Evolutionary conservation across 1,140 invertebrate genomes (phyloP).

Genomic region (Mycetomoellerius zeteki): DNA sequence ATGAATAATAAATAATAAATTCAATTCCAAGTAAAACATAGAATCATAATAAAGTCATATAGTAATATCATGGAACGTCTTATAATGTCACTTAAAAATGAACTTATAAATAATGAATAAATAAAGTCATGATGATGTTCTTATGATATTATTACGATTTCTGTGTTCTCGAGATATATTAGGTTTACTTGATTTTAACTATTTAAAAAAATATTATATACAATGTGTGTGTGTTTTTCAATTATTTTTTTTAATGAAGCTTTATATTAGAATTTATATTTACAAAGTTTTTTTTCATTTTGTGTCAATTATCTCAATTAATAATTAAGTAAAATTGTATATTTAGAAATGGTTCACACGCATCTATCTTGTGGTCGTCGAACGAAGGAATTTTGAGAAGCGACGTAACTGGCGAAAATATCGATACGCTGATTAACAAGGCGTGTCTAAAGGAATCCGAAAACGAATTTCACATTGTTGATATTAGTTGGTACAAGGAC

Average conservation of each 20-base stretch:
- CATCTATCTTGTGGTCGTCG: slow-evolving; percentile 91
- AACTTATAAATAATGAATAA: too few relatives aligned
- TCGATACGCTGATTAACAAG: slow-evolving; percentile 89
- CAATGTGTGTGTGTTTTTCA: background rate
- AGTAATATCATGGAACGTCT: too few relatives aligned
- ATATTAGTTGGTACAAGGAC: slow-evolving; percentile 91
- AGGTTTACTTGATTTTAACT: background rate
- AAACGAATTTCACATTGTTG: slow-evolving; percentile 88
- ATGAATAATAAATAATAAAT: background rate
- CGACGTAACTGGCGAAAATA: slow-evolving; percentile 91
- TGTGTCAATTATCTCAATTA: background rate
- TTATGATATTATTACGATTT: too few relatives aligned
- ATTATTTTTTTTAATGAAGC: background rate
- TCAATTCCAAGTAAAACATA: too few relatives aligned
- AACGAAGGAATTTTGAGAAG: slow-evolving; percentile 91
- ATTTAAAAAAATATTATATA: background rate
- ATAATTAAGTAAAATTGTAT: slow-evolving; percentile 4
- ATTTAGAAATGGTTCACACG: slow-evolving; percentile 84
- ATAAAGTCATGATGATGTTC: too few relatives aligned
- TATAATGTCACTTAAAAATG: too few relatives aligned
- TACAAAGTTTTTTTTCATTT: background rate
- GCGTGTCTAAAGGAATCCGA: slow-evolving; percentile 85
- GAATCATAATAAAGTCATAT: too few relatives aligned
- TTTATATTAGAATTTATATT: background rate
- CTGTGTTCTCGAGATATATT: too few relatives aligned